Evolutionary conservation across 2,797 vertebrate species (phyloP), one percentile per base, ranked within the genome.

Genomic region (Spea hammondii): DNA sequence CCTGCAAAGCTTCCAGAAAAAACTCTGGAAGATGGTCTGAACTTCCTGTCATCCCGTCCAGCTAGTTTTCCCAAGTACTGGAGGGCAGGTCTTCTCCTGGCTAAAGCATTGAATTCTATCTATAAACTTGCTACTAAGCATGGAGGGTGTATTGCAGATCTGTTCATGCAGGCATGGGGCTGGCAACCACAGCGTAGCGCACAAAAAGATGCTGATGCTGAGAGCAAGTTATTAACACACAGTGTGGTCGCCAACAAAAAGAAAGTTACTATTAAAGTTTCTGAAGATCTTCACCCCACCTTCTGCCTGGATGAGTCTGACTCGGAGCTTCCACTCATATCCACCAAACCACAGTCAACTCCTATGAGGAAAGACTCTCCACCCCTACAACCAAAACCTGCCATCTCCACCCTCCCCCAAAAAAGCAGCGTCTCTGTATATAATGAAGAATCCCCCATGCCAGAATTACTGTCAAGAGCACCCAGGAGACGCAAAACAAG

Each of bases 371-470:
- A 65, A 13, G 10, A 82, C 6, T 82, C 72, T 46, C 50, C 68
- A 1, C 70, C 76, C 0, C 0, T 83, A 5, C 86, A 84, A 2
- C 65, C 47, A 2, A 82, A 74, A 13, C 68, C 66, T 7, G 88
- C 86, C 70, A 46, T 79, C 14, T 48, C 82, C 5, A 93, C 76
- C 2, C 44, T 84, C 0, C 85, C 89, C 4, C 32, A 78, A 70
- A 83, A 69, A 70, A 80, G 91, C 2, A 89, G 91, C 5, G 96
- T 97, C 84, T 90, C 93, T 0, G 93, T 97, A 74, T 97, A 91
- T 86, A 92, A 93, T 50, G 96, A 98, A 51, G 67, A 78, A 55
- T 90, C 79, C 5, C 89, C 90, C 0, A 59, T 74, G 50, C 70
- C 77, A 1, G 86, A 88, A 47, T 49, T 83, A 79, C 91, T 90